Evolutionary conservation across 1,140 invertebrate species (phyloP).

Genomic region (Trichogramma pretiosum): DNA sequence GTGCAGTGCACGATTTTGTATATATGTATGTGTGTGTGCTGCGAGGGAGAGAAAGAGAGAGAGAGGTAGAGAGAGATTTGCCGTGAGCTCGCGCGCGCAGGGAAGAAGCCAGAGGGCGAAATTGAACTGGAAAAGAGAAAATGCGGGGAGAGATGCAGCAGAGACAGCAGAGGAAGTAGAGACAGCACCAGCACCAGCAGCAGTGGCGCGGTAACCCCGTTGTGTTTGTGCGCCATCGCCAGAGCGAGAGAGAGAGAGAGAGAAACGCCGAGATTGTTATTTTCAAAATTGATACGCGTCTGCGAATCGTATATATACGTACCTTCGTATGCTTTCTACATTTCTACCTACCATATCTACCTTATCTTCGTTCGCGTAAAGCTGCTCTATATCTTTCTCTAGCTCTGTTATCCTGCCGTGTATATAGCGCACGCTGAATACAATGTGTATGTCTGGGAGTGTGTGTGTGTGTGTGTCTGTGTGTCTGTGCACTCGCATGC

Average conservation of each 20-base stretch:
- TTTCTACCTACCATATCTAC: no score
- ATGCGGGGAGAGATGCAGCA: slow-evolving; percentile 6
- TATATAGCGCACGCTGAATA: no score
- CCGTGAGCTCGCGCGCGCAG: slow-evolving; percentile 15
- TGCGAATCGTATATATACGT: background rate
- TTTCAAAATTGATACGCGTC: slow-evolving; percentile 33
- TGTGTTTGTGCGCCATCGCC: background rate
- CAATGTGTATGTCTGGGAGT: no score
- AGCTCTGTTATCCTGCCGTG: no score
- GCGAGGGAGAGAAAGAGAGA: no score
- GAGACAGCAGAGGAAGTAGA: slow-evolving; percentile 19
- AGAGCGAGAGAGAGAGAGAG: slow-evolving; percentile 23
- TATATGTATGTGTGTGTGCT: no score
- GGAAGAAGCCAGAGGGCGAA: slow-evolving; percentile 22
- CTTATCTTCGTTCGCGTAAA: no score
- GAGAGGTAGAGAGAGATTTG: slow-evolving; percentile 11
- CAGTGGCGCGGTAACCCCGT: no score
- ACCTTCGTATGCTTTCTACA: no score
- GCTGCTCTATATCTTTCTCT: background rate
- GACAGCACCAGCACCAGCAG: no score
- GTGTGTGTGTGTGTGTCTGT: no score
- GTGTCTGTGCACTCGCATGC: no score
- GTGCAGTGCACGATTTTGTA: slow-evolving; percentile 3
- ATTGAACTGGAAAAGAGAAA: slow-evolving; percentile 23
- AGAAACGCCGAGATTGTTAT: slow-evolving; percentile 32